Evolutionary conservation across 2,797 vertebrate species (phyloP), one percentile per base, ranked within the genome.

Genomic region (Sarcoramphus papa): DNA sequence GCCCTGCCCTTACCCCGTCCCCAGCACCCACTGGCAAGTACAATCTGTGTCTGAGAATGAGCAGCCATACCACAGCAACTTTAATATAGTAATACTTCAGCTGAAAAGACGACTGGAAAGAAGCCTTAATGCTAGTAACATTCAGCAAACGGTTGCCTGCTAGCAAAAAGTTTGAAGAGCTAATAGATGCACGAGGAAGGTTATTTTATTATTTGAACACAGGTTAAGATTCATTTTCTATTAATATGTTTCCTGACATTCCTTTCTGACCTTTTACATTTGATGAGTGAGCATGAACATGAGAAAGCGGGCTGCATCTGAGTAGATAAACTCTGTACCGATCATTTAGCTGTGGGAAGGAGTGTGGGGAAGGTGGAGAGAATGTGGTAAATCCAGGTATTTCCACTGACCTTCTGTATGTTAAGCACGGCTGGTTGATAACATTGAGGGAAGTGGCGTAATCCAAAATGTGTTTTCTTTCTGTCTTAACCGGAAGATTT

Each of bases 41-140:
- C 64, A 28, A 18, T 30, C 35, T n/a, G 5, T 16, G 19, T 7
- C 73, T 16, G 21, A 10, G 47, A 30, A 3, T 0, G 6, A 43
- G 6, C 63, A 45, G 74, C 60, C 14, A 0, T 4, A 0, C 65
- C 16, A 30, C 37, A 33, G 22, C 10, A n/a, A 33, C 74, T 27
- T 63, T 41, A 21, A 3, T 7, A 11, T 7, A 21, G 73, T 28
- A 47, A 18, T 6, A 4, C 25, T 8, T 2, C 35, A 41, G 72
- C 54, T 51, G 56, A 24, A 37, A 59, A 27, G 51, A 41, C 37
- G 17, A 3, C 57, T 13, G 43, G 56, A 33, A 21, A 41, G n/a
- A 16, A 28, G 19, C n/a, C 78, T 53, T 37, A 18, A 6, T 3
- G 15, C 23, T 24, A 6, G 2, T 11, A 31, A 25, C 31, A 0